Evolutionary conservation across 2,888 invertebrate genomes (phyloP), one percentile per base, ranked within the genome.

Genomic region (Harmothoe impar): DNA sequence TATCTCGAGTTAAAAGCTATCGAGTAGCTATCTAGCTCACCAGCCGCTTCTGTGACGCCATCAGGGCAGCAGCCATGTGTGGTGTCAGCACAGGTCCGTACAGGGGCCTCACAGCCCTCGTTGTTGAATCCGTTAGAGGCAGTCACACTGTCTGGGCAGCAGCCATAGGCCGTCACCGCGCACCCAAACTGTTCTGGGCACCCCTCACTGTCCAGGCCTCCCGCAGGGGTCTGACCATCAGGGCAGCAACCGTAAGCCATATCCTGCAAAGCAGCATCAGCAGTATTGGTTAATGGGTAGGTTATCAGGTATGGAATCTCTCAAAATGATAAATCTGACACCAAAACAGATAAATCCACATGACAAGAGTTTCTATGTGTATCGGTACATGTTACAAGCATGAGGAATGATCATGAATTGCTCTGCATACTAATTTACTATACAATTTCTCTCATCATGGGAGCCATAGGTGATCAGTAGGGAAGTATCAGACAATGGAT

Each of bases 201-300:
- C 0, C 98, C 98, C 94, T 97, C 96, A 91, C 98, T 98, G 94
- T 98, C 97, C n/a, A 97, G 86, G 17, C 93, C 96, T 72, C 92
- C 93, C n/a, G 98, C 98, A 0, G 97, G 97, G 77, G 97, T 97
- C 94, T 97, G 97, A 94, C 98, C 98, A 94, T 99, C 98, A 0
- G 98, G 98, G 94, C 98, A 98, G 95, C 98, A 99, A 1, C 98
- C 98, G 94, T 97, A 98, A 15, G 98, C 96, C 0, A 98, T 97
- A 94, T 97, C 97, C 0, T 92, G 43, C 31, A 54, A 51, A 35
- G n/a, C 10, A 89, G 31, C 5, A 51, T 51, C 1, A 43, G 43
- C 43, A 43, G 43, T 10, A 43, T 3, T 43, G 43, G 43, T 43
- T 43, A 43, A 43, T 10, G 10, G 43, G 43, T 7, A 43, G 43